phyloP scores from a whole-genome alignment of 2,888 invertebrate species.

The Mactromeris polynyma region DNA sequence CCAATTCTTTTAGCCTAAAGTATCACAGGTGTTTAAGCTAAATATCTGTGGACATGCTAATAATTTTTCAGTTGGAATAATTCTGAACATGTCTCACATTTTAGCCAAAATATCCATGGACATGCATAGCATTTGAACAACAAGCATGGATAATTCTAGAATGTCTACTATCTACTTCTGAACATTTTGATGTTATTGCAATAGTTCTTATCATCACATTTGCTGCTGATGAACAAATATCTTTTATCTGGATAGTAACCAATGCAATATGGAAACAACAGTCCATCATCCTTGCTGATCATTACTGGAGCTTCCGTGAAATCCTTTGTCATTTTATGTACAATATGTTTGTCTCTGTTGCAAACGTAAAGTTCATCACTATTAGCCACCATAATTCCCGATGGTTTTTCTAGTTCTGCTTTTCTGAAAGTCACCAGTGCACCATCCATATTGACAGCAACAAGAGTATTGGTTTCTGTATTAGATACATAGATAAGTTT shows the following conservation, averaged over 20 bases:
- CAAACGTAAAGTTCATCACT: background rate
- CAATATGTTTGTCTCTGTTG: background rate
- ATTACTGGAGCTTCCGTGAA: background rate
- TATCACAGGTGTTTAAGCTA: too few species aligned
- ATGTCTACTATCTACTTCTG: background rate
- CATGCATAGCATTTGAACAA: background rate
- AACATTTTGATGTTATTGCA: background rate
- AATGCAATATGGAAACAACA: background rate
- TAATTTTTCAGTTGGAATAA: too few species aligned
- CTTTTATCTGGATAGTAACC: background rate
- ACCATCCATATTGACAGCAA: background rate
- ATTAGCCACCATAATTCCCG: background rate
- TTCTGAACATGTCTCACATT: too few species aligned
- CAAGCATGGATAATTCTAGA: background rate
- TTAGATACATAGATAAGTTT: background rate
- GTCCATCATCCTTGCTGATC: background rate
- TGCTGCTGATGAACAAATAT: background rate
- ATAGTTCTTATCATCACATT: background rate
- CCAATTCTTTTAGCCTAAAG: too few species aligned
- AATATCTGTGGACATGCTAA: too few species aligned
- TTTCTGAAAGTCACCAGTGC: background rate
- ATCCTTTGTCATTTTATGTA: constrained; percentile 1
- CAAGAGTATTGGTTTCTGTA: background rate
- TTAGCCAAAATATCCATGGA: background rate
- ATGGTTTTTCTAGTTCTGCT: background rate